A percentile compares a stretch with the other conserved stretches of the same genome.
Evolutionary conservation across 1,140 invertebrate species (phyloP).

Genomic region (Microplitis demolitor): DNA sequence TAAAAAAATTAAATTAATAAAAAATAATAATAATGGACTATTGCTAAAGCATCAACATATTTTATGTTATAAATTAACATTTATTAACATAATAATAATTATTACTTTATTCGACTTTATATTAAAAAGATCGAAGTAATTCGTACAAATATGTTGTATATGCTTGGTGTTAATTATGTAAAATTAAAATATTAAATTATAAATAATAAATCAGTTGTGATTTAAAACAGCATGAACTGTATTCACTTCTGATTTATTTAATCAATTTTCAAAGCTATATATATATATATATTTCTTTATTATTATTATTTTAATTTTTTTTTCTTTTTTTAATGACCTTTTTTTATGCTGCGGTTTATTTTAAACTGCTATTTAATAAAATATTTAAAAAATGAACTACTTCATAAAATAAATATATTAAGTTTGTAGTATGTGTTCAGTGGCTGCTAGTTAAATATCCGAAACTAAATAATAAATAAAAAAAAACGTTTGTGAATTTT

Average conservation of each 20-base stretch:
- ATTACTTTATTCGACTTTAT: slow-evolving; percentile 36
- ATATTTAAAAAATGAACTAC: background rate
- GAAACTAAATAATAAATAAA: background rate
- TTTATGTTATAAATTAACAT: background rate
- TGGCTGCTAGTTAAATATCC: too few relatives aligned
- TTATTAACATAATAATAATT: background rate
- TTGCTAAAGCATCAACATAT: background rate
- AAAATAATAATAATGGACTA: background rate
- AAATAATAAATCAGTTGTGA: background rate
- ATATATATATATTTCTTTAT: background rate
- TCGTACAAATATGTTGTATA: slow-evolving; percentile 62
- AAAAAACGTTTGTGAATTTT: background rate
- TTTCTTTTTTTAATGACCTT: too few relatives aligned
- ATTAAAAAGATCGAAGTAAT: slow-evolving; percentile 52
- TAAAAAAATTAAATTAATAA: background rate
- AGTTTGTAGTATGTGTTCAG: too few relatives aligned
- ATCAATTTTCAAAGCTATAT: background rate
- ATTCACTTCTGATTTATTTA: background rate
- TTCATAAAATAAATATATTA: slow-evolving; percentile 13
- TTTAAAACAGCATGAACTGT: background rate
- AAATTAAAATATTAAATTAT: slow-evolving; percentile 12
- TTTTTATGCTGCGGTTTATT: background rate
- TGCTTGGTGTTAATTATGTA: slow-evolving; percentile 57
- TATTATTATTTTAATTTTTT: too few relatives aligned
- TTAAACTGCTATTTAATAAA: slow-evolving; percentile 24